These are phyloP conservation scores for Eriocheir sinensis DNA, from an alignment of 1,140 invertebrate genomes.

Conservation along the genomic window DNA sequence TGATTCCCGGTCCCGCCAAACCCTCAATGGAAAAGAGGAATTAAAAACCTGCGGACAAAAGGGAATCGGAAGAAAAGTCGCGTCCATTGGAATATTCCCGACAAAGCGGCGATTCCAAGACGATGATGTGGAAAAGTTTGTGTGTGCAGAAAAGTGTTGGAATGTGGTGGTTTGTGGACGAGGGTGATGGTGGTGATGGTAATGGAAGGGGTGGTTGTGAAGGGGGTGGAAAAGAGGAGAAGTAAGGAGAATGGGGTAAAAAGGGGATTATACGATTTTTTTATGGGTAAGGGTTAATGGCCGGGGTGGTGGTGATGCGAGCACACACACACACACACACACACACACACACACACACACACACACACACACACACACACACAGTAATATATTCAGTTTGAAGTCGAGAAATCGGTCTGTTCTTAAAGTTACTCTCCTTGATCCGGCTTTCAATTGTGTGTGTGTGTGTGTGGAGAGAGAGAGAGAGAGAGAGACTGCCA, in stretches of 20 bases:
- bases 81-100: background rate
- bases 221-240: slow-evolving; percentile 20
- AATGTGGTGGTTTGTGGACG: too few relatives aligned
- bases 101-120: too few relatives aligned
- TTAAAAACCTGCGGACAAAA: background rate
- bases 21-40: background rate
- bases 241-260: background rate
- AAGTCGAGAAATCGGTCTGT: background rate
- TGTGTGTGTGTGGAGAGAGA: background rate
- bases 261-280: too few relatives aligned
- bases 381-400: background rate
- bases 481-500: background rate
- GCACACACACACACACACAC: too few relatives aligned
- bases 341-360: too few relatives aligned
- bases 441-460: slow-evolving; percentile 45
- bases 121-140: too few relatives aligned
- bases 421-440: slow-evolving; percentile 7
- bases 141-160: too few relatives aligned
- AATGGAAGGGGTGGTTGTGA: too few relatives aligned
- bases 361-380: too few relatives aligned
- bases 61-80: background rate
- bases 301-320: too few relatives aligned
- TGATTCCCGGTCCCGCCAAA: background rate
- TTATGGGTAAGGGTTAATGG: too few relatives aligned
- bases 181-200: too few relatives aligned